Conservation (phyloP, 1,140 invertebrate species). For the Galleria mellonella region DNA sequence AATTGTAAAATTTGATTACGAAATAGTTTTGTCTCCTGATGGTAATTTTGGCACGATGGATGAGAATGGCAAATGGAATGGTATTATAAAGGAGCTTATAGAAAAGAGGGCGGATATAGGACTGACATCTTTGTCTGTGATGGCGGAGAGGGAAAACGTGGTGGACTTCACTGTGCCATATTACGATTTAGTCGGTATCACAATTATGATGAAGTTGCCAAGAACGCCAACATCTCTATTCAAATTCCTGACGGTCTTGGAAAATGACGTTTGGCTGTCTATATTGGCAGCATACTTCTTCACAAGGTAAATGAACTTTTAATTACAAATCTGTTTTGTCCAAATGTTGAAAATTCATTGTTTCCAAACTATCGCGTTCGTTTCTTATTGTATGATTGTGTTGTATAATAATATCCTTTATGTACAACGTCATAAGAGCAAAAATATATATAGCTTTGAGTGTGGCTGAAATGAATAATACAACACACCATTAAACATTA, state of each 20-base stretch:
- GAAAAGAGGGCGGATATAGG: conserved; percentile 94
- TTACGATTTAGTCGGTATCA: conserved; percentile 95
- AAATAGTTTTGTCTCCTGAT: conserved; percentile 86
- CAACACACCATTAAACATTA: too few species aligned
- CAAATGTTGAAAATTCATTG: too few species aligned
- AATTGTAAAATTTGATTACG: conserved; percentile 92
- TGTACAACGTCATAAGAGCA: too few species aligned
- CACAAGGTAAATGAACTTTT: conserved; percentile 78
- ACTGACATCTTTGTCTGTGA: conserved; percentile 90
- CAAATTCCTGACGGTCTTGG: conserved; percentile 97
- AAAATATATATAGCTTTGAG: too few species aligned
- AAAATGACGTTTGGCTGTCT: conserved; percentile 96
- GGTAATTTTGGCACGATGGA: conserved; percentile 90
- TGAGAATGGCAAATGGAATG: conserved; percentile 91
- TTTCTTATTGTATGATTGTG: too few species aligned
- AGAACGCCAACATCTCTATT: conserved; percentile 90
- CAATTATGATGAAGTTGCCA: conserved; percentile 91
- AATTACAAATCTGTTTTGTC: too few species aligned
- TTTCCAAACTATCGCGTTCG: too few species aligned
- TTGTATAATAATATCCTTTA: too few species aligned
- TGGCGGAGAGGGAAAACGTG: conserved; percentile 95
- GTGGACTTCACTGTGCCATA: conserved; percentile 97
- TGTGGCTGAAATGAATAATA: too few species aligned
- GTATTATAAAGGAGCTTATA: conserved; percentile 92
- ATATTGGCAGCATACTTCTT: conserved; percentile 97